phyloP scores from a whole-genome alignment of 2,888 invertebrate species.

The Argyresthia goedartella region DNA sequence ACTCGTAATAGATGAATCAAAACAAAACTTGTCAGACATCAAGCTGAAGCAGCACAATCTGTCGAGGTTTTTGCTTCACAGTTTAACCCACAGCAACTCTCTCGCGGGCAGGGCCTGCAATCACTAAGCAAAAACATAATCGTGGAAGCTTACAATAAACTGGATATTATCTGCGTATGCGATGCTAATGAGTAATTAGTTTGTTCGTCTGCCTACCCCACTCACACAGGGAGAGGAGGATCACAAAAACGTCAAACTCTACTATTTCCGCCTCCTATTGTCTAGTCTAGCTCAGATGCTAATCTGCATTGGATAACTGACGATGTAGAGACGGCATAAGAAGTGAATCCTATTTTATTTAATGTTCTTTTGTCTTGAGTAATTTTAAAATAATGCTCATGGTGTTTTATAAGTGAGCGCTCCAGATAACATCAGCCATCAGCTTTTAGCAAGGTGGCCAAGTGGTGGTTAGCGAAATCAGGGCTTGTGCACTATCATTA shows the following conservation, averaged over 20 bases:
- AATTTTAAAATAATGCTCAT: too few species aligned
- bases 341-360: neutral
- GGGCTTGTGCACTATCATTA: too few species aligned
- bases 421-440: too few species aligned
- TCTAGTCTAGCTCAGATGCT: conserved; percentile 27
- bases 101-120: too few species aligned
- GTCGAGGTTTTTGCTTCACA: too few species aligned
- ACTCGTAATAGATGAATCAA: too few species aligned
- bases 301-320: conserved; percentile 52
- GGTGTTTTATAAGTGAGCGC: too few species aligned
- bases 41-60: too few species aligned
- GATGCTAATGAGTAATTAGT: conserved; percentile 4
- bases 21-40: too few species aligned
- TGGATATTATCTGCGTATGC: neutral
- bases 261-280: conserved; percentile 60
- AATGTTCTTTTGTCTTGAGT: neutral
- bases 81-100: too few species aligned
- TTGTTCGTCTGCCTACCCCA: neutral
- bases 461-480: too few species aligned
- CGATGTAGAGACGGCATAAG: conserved; percentile 5
- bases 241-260: conserved; percentile 45
- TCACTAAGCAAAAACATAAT: neutral
- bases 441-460: too few species aligned
- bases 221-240: conserved; percentile 16
- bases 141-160: conserved; percentile 2